Percentiles rank a stretch among this genome's conserved stretches.
phyloP scores from a whole-genome alignment of 2,113 vertebrate genomes.

The Gorsachius goisagi region DNA sequence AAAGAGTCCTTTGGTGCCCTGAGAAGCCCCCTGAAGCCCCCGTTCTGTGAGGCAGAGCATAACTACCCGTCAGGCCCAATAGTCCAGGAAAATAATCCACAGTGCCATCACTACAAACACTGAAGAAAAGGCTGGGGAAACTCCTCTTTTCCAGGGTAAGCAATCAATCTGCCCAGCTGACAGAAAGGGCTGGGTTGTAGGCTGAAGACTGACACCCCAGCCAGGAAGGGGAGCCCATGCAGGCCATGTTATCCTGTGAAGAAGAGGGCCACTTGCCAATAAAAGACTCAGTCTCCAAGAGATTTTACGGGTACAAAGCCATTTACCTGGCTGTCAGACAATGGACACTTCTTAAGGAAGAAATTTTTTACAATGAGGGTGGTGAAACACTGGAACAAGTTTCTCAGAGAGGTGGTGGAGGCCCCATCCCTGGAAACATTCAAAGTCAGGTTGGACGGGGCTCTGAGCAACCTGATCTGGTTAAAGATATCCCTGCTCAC shows the following conservation, averaged over 20 bases:
- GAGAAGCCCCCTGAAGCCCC: neutral
- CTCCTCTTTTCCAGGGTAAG: neutral
- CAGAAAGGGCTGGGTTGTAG: neutral
- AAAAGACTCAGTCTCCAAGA: neutral
- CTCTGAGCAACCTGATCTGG: no score
- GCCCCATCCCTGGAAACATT: no score
- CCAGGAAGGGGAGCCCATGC: neutral
- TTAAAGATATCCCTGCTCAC: no score
- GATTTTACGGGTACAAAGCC: neutral
- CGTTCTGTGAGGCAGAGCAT: neutral
- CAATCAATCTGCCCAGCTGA: neutral
- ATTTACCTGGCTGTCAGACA: neutral
- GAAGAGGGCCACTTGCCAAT: neutral
- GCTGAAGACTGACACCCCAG: neutral
- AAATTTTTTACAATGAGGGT: no score
- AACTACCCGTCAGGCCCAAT: neutral
- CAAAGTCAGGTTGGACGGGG: no score
- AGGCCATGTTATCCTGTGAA: neutral
- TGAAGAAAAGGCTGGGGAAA: neutral
- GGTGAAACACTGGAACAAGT: no score
- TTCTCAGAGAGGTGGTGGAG: no score
- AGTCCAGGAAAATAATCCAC: neutral
- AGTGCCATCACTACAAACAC: neutral
- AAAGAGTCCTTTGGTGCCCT: neutral
- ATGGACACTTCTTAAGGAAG: no score